These are phyloP conservation scores for Urocitellus parryii DNA, from an alignment of 2,113 vertebrate species.

Conservation along the genomic window DNA sequence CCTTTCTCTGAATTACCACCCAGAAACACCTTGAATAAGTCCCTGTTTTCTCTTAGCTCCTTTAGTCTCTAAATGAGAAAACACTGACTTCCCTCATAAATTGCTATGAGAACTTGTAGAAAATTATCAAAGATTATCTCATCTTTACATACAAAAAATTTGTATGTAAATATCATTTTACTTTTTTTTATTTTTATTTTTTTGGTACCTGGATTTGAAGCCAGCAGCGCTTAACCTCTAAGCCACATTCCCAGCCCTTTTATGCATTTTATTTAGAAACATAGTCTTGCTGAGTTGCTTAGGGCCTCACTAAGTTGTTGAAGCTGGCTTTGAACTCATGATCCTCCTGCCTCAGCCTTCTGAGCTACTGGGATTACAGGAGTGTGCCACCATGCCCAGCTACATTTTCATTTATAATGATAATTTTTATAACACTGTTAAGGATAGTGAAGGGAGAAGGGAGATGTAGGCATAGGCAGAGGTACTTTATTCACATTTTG, in stretches of 20 bases:
- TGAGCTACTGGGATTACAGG: too few species aligned
- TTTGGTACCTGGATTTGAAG: too few species aligned
- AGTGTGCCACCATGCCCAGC: too few species aligned
- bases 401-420: constrained; percentile 16
- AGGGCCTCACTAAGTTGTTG: too few species aligned
- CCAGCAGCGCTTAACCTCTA: too few species aligned
- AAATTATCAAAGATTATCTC: constrained; percentile 8
- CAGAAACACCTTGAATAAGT: background rate
- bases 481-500: constrained; percentile 12
- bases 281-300: too few species aligned
- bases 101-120: background rate
- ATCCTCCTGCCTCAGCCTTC: too few species aligned
- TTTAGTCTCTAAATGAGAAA: background rate
- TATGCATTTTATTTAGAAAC: too few species aligned
- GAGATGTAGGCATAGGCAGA: background rate
- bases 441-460: background rate
- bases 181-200: too few species aligned
- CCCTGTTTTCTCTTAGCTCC: background rate
- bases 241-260: too few species aligned
- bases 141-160: constrained; percentile 27
- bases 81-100: constrained; percentile 1
- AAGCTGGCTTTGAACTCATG: too few species aligned
- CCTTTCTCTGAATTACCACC: background rate
- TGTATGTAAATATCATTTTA: background rate
- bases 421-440: background rate